Base-by-base conservation (phyloP, 2,797 vertebrate genomes). In the Syndactyla subalaris region DNA sequence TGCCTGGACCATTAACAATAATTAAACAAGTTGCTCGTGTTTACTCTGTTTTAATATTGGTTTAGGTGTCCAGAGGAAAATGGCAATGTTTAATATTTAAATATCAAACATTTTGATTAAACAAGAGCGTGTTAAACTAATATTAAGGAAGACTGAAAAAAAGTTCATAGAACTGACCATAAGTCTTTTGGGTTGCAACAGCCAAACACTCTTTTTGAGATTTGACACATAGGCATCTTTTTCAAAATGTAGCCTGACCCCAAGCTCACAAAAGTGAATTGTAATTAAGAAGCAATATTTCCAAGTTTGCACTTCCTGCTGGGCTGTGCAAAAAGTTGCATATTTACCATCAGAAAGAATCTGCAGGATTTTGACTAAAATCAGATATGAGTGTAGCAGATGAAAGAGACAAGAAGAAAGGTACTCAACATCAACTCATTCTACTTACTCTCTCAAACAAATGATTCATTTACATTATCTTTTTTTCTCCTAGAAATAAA, bases 41-140 rank as follows among this genome's bases (percentile, higher is more conserved):
- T 93, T 73, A 67, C 8, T 49, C 66, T 73, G 10, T 55, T 91
- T 94, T 92, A 97, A 85, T 96, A 90, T 94, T 95, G 14, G 46
- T 71, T 93, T 93, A 93, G 75, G 24, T 70, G 62, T 96, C 51
- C 66, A 77, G 59, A 81, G 39, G 21, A 95, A 96, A 75, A 84
- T 49, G 51, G 10, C 41, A 76, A 52, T 91, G 59, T 67, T 96
- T 89, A 96, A 95, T 92, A 92, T 88, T 96, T 84, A 97, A 95
- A 93, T 73, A 88, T 84, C 73, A 95, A 95, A 92, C 30, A 84
- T 6, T 70, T 73, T 48, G 87, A 91, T 84, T 78, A 96, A 96
- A 96, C 34, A 89, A 88, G 27, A 38, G 18, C 10, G 9, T 52
- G 19, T 76, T 95, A 91, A 96, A 73, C 66, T 55, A 96, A 94